Percentiles rank a stretch among this genome's conserved stretches.
Evolutionary conservation across 2,113 vertebrate genomes (phyloP).

Genomic region (Columba janthina): DNA sequence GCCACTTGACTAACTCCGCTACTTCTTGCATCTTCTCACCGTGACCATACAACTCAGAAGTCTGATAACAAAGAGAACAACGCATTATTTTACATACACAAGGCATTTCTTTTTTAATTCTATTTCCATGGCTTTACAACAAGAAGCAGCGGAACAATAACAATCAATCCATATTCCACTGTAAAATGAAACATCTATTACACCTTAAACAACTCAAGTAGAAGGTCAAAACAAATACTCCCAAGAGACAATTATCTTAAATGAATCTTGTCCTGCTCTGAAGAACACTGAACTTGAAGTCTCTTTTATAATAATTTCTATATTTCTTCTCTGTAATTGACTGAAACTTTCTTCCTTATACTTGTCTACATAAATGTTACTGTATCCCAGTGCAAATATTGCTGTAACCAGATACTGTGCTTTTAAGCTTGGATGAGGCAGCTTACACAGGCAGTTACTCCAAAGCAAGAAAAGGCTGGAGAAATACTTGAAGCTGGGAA

Average conservation of each 20-base stretch:
- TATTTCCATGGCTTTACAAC: background rate
- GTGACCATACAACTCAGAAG: conserved; percentile 22
- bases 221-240: background rate
- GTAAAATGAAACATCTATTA: background rate
- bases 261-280: background rate
- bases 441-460: background rate
- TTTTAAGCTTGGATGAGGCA: background rate
- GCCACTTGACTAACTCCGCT: conserved; percentile 72
- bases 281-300: background rate
- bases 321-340: background rate
- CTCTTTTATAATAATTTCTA: background rate
- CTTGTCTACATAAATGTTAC: background rate
- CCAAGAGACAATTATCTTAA: rapidly evolving
- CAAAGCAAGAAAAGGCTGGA: background rate
- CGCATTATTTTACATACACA: background rate
- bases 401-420: no score
- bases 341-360: background rate
- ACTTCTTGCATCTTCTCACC: conserved; percentile 68
- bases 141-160: background rate
- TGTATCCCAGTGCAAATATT: background rate
- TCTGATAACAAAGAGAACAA: conserved; percentile 42
- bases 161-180: background rate
- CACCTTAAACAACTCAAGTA: background rate
- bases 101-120: background rate
- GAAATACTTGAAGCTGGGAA: background rate